phyloP scores from a whole-genome alignment of 2,888 invertebrate species.

The Chrysomela aeneicollis region DNA sequence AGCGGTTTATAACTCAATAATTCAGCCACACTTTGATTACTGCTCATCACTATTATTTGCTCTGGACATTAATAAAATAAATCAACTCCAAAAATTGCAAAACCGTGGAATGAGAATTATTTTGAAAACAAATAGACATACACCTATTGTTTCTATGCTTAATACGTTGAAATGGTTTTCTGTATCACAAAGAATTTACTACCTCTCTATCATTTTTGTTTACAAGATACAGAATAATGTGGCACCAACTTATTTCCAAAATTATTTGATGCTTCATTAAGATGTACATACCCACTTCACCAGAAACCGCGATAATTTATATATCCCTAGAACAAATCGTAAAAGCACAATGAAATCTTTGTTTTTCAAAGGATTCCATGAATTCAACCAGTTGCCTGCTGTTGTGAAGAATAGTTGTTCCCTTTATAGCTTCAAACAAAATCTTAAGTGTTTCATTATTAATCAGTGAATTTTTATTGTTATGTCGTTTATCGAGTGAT shows the following conservation, averaged over 20 bases:
- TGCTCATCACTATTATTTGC: background rate
- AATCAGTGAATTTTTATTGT: too few species aligned
- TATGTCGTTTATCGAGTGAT: too few species aligned
- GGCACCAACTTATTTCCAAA: background rate
- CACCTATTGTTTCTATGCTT: background rate
- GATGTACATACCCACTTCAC: background rate
- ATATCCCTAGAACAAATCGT: background rate
- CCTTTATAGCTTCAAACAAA: too few species aligned
- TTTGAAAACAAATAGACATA: background rate
- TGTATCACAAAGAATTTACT: background rate
- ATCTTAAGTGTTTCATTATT: too few species aligned
- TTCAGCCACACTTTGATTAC: slow-evolving; percentile 4
- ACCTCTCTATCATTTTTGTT: background rate
- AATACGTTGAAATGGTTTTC: background rate
- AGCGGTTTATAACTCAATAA: background rate
- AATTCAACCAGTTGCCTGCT: slow-evolving; percentile 4
- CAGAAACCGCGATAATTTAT: background rate
- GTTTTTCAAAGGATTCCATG: slow-evolving; percentile 8
- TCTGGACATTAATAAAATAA: background rate
- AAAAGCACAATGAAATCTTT: slow-evolving; percentile 5
- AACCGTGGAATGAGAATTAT: background rate
- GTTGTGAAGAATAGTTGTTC: too few species aligned
- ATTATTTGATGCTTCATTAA: background rate
- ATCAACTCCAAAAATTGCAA: background rate
- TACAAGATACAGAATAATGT: background rate